phyloP scores from a whole-genome alignment of 2,797 vertebrate species.

The Furcifer pardalis region DNA sequence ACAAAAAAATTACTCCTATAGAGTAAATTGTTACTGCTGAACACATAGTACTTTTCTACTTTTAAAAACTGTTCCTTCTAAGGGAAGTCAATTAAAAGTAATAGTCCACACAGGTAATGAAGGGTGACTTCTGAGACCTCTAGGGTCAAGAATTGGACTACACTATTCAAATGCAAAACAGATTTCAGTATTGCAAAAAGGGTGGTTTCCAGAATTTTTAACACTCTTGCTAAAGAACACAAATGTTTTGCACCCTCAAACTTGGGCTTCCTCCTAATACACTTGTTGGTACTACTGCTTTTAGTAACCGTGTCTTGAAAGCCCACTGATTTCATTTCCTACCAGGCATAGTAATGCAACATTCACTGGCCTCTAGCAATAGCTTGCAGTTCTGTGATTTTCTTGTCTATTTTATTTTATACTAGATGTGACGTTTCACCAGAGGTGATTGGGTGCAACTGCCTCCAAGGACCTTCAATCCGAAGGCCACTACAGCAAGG shows the following conservation, averaged over 20 bases:
- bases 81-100: constrained; percentile 44
- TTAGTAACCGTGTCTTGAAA: constrained; percentile 40
- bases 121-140: constrained; percentile 25
- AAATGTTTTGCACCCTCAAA: constrained; percentile 15
- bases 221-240: constrained; percentile 29
- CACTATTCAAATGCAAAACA: constrained; percentile 15
- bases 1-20: constrained; percentile 17
- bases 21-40: constrained; percentile 28
- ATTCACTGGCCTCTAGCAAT: constrained; percentile 1
- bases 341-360: constrained; percentile 26
- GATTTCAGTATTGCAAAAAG: constrained; percentile 25
- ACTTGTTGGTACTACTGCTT: constrained; percentile 17
- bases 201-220: constrained; percentile 19
- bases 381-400: neutral
- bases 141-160: neutral
- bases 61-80: constrained; percentile 38
- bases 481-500: constrained; percentile 26
- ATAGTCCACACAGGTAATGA: fast-evolving
- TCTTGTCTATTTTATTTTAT: constrained; percentile 41
- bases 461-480: neutral
- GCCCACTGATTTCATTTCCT: constrained; percentile 26
- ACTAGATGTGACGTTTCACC: constrained; percentile 38
- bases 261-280: constrained; percentile 40
- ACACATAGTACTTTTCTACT: constrained; percentile 41
- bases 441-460: constrained; percentile 43